phyloP scores from a whole-genome alignment of 2,797 vertebrate genomes.

The Clarias fuscus region DNA sequence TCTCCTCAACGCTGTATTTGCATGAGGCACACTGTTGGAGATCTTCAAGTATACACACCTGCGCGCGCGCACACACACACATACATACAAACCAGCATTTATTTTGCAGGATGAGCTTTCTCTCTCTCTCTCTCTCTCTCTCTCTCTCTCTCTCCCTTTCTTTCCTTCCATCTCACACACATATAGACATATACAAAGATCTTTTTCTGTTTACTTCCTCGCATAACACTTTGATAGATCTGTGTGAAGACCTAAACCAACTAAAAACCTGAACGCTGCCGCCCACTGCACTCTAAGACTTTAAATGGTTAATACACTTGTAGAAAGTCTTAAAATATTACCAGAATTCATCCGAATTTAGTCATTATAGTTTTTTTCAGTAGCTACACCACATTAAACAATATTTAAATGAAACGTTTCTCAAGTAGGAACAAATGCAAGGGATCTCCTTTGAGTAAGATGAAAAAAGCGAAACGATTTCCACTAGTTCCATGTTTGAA shows the following conservation, averaged over 20 bases:
- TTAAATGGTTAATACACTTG: no score
- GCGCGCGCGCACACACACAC: background rate
- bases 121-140: background rate
- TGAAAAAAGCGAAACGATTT: no score
- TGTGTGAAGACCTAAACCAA: background rate
- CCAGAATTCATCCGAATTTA: no score
- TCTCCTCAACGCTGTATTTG: background rate
- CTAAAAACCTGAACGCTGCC: background rate
- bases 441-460: no score
- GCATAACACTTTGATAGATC: background rate
- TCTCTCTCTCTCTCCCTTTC: background rate
- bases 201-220: background rate
- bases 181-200: background rate
- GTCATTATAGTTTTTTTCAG: no score
- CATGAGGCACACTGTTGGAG: background rate
- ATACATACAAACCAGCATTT: background rate
- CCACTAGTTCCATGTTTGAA: no score
- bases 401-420: no score
- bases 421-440: no score
- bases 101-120: background rate
- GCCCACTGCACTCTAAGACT: no score
- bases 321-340: no score
- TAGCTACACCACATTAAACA: no score
- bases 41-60: conserved; percentile 8
- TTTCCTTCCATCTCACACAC: background rate